Conservation (phyloP, 2,797 vertebrate genomes). For the Serranus cabrilla region DNA sequence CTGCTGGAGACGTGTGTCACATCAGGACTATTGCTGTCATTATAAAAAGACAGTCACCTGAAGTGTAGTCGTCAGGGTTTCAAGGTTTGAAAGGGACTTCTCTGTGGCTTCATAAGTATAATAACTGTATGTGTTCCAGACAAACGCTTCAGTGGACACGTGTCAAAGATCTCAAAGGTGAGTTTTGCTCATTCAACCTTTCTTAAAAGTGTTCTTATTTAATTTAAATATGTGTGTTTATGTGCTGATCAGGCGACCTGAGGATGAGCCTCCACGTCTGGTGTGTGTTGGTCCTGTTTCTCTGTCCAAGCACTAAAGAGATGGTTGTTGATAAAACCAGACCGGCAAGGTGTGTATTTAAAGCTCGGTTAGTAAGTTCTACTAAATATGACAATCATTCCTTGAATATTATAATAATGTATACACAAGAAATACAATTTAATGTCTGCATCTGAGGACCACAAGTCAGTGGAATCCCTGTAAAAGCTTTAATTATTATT, state of each 20-base stretch:
- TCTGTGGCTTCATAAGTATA: conserved; percentile 20
- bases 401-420: too few species aligned
- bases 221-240: conserved; percentile 1
- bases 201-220: background rate
- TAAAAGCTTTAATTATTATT: too few species aligned
- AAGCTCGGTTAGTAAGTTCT: background rate
- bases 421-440: too few species aligned
- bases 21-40: conserved; percentile 64
- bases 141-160: conserved; percentile 35
- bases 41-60: conserved; percentile 38
- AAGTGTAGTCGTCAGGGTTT: conserved; percentile 16
- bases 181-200: conserved; percentile 26
- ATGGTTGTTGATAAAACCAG: conserved; percentile 68
- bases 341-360: conserved; percentile 45
- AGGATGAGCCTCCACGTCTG: conserved; percentile 66
- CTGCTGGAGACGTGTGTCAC: conserved; percentile 57
- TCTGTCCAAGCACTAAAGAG: conserved; percentile 69
- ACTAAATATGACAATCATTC: background rate
- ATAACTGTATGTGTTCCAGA: conserved; percentile 44
- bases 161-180: conserved; percentile 49
- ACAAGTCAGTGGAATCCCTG: too few species aligned
- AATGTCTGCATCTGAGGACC: too few species aligned
- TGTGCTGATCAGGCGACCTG: conserved; percentile 38
- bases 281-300: conserved; percentile 65
- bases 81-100: conserved; percentile 13